Conservation (phyloP, 2,888 invertebrate species). For the Willowsia nigromaculata region DNA sequence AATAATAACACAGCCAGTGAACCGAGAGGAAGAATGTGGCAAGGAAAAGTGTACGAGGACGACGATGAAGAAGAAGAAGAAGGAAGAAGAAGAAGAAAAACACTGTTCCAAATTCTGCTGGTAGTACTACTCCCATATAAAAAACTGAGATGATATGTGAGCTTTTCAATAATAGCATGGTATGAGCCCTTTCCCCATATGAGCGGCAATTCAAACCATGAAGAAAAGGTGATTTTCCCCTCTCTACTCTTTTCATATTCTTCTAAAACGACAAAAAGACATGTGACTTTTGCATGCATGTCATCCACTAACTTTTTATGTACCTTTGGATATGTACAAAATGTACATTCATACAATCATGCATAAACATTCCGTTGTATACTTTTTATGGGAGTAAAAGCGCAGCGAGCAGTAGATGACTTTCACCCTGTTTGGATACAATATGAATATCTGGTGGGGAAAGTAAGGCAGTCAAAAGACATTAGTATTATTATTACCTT, state of each 20-base stretch:
- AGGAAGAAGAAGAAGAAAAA: not conserved
- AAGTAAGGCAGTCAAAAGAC: conserved; percentile 26
- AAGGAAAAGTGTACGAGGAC: not conserved
- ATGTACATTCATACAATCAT: too few species aligned
- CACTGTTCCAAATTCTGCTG: not conserved
- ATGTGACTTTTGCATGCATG: conserved; percentile 31
- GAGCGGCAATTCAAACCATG: conserved; percentile 19
- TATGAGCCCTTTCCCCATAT: not conserved
- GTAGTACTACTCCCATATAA: not conserved
- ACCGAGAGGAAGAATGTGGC: conserved; percentile 25
- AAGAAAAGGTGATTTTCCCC: conserved; percentile 38
- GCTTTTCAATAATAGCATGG: conserved; percentile 25
- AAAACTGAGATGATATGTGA: conserved; percentile 17
- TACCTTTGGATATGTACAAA: too few species aligned
- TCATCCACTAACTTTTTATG: not conserved
- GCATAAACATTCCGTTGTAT: not conserved
- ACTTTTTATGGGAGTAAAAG: not conserved
- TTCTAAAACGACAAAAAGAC: conserved; percentile 16
- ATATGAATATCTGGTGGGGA: not conserved
- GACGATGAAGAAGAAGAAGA: not conserved
- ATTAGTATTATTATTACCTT: conserved; percentile 38
- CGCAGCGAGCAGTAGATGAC: not conserved
- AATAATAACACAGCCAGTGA: conserved; percentile 30
- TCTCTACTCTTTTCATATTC: not conserved
- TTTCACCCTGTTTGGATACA: conserved; percentile 7